These are phyloP conservation scores for Idaea biselata DNA, from an alignment of 2,888 invertebrate species.

Conservation along the genomic window DNA sequence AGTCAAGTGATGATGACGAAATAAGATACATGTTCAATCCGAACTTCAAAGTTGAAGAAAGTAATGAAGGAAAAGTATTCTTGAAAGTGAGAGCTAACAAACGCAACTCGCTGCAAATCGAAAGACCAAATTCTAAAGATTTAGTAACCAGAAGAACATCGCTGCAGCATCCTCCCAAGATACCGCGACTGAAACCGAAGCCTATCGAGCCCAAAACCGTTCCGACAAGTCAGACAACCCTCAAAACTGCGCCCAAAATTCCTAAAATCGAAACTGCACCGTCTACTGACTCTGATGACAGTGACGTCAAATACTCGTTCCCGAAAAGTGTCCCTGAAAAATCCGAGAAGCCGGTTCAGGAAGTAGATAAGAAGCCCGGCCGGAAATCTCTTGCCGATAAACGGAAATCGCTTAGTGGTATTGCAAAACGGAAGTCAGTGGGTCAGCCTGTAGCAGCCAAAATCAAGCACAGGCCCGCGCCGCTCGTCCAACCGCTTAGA, in stretches of 20 bases:
- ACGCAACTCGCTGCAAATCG: slow-evolving; percentile 66
- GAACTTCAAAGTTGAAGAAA: slow-evolving; percentile 51
- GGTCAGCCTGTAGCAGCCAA: slow-evolving; percentile 45
- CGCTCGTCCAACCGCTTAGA: slow-evolving; percentile 52
- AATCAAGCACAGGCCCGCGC: slow-evolving; percentile 42
- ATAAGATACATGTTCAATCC: slow-evolving; percentile 72
- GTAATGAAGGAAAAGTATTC: slow-evolving; percentile 51
- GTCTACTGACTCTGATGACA: slow-evolving; percentile 69
- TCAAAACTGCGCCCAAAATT: slow-evolving; percentile 39
- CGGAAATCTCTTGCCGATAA: slow-evolving; percentile 53
- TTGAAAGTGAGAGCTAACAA: slow-evolving; percentile 65
- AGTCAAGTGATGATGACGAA: slow-evolving; percentile 67
- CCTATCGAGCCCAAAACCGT: slow-evolving; percentile 40
- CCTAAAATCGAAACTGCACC: slow-evolving; percentile 41
- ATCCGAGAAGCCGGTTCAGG: slow-evolving; percentile 33
- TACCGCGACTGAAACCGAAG: slow-evolving; percentile 60
- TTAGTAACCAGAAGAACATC: slow-evolving; percentile 62
- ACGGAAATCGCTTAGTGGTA: slow-evolving; percentile 56
- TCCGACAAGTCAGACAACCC: slow-evolving; percentile 13
- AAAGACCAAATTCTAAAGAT: slow-evolving; percentile 65
- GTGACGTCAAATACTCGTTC: slow-evolving; percentile 72
- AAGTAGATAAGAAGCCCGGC: slow-evolving; percentile 31
- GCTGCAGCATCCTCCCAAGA: slow-evolving; percentile 65
- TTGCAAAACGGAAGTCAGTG: slow-evolving; percentile 64
- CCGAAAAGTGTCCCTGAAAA: slow-evolving; percentile 45